Percentiles rank a stretch among this genome's conserved stretches.
phyloP scores from a whole-genome alignment of 2,113 vertebrate genomes.

The Neogale vison region DNA sequence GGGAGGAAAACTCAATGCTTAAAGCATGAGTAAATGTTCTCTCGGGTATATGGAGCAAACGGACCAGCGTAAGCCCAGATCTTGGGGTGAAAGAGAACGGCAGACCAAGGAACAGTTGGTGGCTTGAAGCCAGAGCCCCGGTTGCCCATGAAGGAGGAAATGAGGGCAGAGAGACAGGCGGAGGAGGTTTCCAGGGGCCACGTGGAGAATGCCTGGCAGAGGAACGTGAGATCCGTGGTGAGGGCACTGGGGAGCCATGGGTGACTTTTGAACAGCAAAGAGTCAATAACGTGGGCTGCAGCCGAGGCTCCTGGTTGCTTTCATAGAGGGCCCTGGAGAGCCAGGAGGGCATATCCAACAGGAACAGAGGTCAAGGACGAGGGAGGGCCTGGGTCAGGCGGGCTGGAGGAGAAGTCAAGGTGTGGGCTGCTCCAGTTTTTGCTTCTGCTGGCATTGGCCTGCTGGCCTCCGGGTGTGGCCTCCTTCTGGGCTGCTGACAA shows the following conservation, averaged over 20 bases:
- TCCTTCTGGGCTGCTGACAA: background rate
- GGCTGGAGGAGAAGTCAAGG: background rate
- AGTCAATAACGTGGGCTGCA: fast-evolving
- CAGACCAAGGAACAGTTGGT: background rate
- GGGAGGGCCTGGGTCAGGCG: background rate
- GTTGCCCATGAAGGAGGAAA: background rate
- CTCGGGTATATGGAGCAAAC: background rate
- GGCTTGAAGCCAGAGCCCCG: background rate
- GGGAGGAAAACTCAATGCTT: background rate
- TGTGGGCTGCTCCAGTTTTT: background rate
- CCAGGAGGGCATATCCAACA: background rate
- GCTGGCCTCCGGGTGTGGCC: background rate
- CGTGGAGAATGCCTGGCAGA: background rate
- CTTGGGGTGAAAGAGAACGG: background rate
- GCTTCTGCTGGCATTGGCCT: background rate
- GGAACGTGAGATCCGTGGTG: background rate
- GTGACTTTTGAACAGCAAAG: too few species aligned
- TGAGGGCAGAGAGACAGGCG: background rate
- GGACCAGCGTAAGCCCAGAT: background rate
- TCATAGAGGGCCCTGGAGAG: background rate
- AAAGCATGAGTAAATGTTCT: too few species aligned
- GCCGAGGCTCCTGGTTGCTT: background rate
- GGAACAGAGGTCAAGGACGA: background rate
- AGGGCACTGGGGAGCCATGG: background rate
- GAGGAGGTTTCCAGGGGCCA: background rate